Conservation (phyloP, 2,888 invertebrate genomes). For the Polia nebulosa region DNA sequence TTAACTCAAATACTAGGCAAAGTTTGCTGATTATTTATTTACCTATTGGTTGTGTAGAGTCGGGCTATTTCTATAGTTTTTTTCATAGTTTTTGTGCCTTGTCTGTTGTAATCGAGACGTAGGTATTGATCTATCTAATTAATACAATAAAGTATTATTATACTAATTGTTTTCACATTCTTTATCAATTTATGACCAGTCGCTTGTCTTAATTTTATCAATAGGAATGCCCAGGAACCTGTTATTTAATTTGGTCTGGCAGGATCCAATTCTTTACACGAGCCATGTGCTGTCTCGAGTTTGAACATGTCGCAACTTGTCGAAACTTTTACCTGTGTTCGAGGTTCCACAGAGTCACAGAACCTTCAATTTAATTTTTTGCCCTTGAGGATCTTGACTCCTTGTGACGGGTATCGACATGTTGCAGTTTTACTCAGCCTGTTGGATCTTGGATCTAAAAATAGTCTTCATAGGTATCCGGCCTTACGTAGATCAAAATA, state of each 20-base stretch:
- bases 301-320: constrained; percentile 55
- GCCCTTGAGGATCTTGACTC: constrained; percentile 15
- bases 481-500: too few species aligned
- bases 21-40: background rate
- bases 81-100: background rate
- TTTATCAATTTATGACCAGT: constrained; percentile 9
- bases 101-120: background rate
- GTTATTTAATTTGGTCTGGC: constrained; percentile 41
- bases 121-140: background rate
- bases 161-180: constrained; percentile 2
- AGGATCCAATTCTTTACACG: constrained; percentile 8
- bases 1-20: too few species aligned
- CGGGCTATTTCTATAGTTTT: background rate
- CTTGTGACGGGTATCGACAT: constrained; percentile 26
- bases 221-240: constrained; percentile 26
- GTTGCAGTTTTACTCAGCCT: constrained; percentile 9
- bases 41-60: too few species aligned
- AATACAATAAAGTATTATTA: background rate
- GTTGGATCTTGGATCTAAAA: background rate
- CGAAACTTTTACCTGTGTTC: constrained; percentile 23
- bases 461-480: constrained; percentile 24
- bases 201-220: constrained; percentile 15
- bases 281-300: constrained; percentile 22
- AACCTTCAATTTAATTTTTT: constrained; percentile 26
- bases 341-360: background rate